Base-by-base conservation (phyloP, 2,113 vertebrate species). In the Malurus cyaneus region DNA sequence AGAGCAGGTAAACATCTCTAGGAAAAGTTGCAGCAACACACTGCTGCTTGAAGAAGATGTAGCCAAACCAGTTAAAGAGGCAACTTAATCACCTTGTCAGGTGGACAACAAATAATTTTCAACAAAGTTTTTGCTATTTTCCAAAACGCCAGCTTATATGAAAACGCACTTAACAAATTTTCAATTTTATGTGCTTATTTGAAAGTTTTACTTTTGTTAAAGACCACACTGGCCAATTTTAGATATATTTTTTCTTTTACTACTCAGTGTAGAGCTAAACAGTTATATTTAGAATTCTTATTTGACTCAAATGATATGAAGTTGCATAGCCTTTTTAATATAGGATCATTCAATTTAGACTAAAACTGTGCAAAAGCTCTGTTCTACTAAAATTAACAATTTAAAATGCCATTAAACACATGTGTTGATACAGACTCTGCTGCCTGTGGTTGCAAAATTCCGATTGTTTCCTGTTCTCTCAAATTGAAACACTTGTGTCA, bases 381-480 rank as follows among this genome's bases (percentile, higher is more conserved):
- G 29, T 34, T 71, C 56, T 47, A 28, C 42, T 41, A 41, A 46
- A 88, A 62, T 18, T 4, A 77, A 44, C 23, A 26, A 3, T 12
- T 19, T 31, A n/a, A 89, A 85, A 86, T 8, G 29, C 11, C 42
- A 24, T 14, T 29, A 46, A 53, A 18, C 47, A 56, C 12, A 9
- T 0, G 5, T 14, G 18, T 59, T 21, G 25, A 28, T 28, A 41
- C 0, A 66, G 60, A 53, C n/a, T 24, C 9, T 1, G 4, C 52
- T 67, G 65, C 78, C 32, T 18, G 12, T 9, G 10, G 14, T 32
- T 56, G 20, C 77, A 44, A 52, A 92, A 52, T 71, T 70, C 52
- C 49, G 28, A 36, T 4, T 57, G 29, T 53, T 60, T 42, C 36
- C 23, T 12, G 6, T 52, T 72, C 54, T 7, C n/a, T 81, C 52